Percentiles rank a stretch among this genome's conserved stretches.
These are phyloP conservation scores for Ramazzottius varieornatus DNA, from an alignment of 2,888 invertebrate genomes.

Conservation along the genomic window DNA sequence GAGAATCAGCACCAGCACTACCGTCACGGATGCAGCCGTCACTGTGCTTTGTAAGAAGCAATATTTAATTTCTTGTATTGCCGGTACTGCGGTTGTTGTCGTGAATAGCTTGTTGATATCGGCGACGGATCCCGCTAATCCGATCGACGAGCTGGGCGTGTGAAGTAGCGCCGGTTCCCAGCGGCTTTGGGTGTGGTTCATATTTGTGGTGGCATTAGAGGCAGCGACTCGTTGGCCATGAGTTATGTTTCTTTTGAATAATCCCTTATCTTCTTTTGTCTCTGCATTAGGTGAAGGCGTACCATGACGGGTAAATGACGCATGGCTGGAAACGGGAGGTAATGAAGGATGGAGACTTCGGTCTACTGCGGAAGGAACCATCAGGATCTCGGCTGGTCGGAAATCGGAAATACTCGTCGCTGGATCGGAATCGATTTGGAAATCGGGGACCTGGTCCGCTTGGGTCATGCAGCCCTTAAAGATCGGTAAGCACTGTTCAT, in stretches of 20 bases:
- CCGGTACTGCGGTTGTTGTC: no score
- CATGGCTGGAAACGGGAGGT: background rate
- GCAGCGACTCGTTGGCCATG: background rate
- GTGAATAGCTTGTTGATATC: no score
- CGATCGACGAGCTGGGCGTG: no score
- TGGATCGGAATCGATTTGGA: background rate
- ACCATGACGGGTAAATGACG: background rate
- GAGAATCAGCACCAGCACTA: background rate
- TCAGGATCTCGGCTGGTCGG: background rate
- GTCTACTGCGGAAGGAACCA: background rate
- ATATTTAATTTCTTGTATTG: background rate
- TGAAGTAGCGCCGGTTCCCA: no score
- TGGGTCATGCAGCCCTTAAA: background rate
- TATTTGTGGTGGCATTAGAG: no score
- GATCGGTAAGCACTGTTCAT: background rate
- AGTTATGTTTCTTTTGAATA: background rate
- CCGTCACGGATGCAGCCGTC: background rate
- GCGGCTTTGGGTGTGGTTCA: no score
- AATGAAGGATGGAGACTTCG: background rate
- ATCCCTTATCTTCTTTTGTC: background rate
- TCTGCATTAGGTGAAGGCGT: background rate
- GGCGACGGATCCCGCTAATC: no score
- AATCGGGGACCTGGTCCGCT: background rate
- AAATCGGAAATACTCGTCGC: background rate
- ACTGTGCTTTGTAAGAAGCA: background rate